Evolutionary conservation across 2,113 vertebrate species (phyloP).

Genomic region (Neotragus pygmaeus): DNA sequence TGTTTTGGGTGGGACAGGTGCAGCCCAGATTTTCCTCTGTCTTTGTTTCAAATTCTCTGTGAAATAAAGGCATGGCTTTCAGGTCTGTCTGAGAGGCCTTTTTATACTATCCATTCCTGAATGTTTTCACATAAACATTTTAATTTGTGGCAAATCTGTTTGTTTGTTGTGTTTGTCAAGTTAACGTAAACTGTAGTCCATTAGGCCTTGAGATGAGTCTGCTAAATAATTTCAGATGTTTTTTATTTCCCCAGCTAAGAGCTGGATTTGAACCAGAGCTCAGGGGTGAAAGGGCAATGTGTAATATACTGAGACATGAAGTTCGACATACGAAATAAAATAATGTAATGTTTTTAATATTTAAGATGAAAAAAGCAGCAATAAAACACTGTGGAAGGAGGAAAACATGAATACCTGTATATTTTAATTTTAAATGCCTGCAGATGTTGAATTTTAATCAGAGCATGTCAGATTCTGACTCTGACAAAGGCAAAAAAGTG

Average conservation of each 20-base stretch:
- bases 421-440: constrained; percentile 85
- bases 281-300: constrained; percentile 84
- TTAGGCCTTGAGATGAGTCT: constrained; percentile 77
- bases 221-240: constrained; percentile 85
- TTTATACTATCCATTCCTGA: constrained; percentile 71
- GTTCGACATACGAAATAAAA: constrained; percentile 74
- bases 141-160: constrained; percentile 80
- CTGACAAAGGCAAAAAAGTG: constrained; percentile 85
- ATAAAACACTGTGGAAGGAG: constrained; percentile 76
- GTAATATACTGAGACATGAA: constrained; percentile 86
- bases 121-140: constrained; percentile 77
- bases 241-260: constrained; percentile 82
- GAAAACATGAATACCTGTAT: constrained; percentile 83
- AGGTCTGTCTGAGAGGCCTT: constrained; percentile 57
- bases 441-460: constrained; percentile 88
- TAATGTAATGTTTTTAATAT: constrained; percentile 85
- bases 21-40: constrained; percentile 11
- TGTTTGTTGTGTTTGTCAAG: constrained; percentile 82
- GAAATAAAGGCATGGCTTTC: neutral
- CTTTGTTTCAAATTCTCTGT: neutral
- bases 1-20: constrained; percentile 53
- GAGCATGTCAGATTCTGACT: constrained; percentile 82
- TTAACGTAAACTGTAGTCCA: constrained; percentile 72
- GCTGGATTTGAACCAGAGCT: constrained; percentile 85
- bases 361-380: constrained; percentile 85